Percentiles rank a stretch among this genome's conserved stretches.
Conservation (phyloP, 2,888 invertebrate species). For the Rapana venosa region DNA sequence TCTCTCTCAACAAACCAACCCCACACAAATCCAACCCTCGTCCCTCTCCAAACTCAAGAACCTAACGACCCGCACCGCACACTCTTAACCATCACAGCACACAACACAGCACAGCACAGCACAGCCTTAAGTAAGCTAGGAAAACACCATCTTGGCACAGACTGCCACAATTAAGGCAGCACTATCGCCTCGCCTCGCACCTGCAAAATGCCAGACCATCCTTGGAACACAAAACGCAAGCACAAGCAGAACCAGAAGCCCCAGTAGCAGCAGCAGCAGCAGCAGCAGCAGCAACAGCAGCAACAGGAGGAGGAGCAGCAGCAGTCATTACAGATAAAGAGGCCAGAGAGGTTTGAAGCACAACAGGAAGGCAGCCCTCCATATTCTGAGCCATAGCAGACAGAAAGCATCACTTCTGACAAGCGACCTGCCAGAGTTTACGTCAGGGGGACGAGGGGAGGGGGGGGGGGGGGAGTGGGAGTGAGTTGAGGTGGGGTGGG, state of each 20-base stretch:
- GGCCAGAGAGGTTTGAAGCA: background rate
- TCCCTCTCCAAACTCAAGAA: background rate
- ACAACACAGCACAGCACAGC: too few relatives aligned
- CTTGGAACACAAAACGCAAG: background rate
- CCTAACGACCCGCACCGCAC: background rate
- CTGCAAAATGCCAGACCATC: slow-evolving; percentile 10
- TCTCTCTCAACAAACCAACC: background rate
- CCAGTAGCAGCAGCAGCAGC: too few relatives aligned
- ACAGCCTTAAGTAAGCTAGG: too few relatives aligned
- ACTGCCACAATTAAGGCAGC: background rate
- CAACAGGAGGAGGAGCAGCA: background rate
- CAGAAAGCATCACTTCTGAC: slow-evolving; percentile 2
- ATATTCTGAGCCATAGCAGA: background rate
- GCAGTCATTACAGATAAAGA: background rate
- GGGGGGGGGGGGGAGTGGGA: background rate
- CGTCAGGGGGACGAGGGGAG: background rate
- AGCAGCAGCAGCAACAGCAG: background rate
- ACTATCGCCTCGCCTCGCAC: slow-evolving; percentile 4
- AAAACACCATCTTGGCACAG: slow-evolving; percentile 1
- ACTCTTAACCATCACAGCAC: background rate
- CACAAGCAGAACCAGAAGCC: too few relatives aligned
- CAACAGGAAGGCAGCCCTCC: background rate
- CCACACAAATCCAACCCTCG: background rate
- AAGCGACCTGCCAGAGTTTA: background rate
- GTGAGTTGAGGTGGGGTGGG: background rate